Evolutionary conservation across 1,140 invertebrate species (phyloP).

Genomic region (Trypoxylus dichotomus): DNA sequence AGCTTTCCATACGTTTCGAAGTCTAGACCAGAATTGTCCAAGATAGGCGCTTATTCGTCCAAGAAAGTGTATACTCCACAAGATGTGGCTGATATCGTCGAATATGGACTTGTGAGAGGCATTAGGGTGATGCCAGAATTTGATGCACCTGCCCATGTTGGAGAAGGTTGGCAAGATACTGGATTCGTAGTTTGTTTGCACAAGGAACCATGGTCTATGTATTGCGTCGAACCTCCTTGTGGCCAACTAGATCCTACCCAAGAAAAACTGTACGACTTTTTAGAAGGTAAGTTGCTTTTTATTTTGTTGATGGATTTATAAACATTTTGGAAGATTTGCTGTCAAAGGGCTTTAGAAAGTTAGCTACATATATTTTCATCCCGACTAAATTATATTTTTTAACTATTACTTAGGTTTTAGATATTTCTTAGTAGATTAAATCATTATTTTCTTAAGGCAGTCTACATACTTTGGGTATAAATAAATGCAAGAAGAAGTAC

Average conservation of each 20-base stretch:
- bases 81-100: conserved; percentile 63
- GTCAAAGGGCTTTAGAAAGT: too few relatives aligned
- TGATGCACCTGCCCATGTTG: conserved; percentile 85
- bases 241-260: conserved; percentile 82
- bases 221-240: conserved; percentile 84
- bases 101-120: conserved; percentile 70
- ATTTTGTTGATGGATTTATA: too few relatives aligned
- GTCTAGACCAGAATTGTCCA: conserved; percentile 67
- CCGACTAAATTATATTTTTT: background rate
- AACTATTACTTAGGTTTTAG: too few relatives aligned
- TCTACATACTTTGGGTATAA: too few relatives aligned
- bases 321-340: too few relatives aligned
- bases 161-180: conserved; percentile 81
- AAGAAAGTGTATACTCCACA: conserved; percentile 63
- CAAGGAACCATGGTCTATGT: conserved; percentile 74
- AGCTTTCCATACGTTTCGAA: conserved; percentile 79
- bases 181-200: conserved; percentile 68
- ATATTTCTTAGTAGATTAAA: too few relatives aligned
- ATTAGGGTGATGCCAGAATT: conserved; percentile 82
- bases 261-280: conserved; percentile 70
- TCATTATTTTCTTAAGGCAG: too few relatives aligned
- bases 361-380: background rate
- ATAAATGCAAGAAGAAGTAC: too few relatives aligned
- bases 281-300: conserved; percentile 60
- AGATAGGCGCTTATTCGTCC: conserved; percentile 72